phyloP scores from a whole-genome alignment of 2,113 vertebrate genomes.

The Rhinoderma darwinii region DNA sequence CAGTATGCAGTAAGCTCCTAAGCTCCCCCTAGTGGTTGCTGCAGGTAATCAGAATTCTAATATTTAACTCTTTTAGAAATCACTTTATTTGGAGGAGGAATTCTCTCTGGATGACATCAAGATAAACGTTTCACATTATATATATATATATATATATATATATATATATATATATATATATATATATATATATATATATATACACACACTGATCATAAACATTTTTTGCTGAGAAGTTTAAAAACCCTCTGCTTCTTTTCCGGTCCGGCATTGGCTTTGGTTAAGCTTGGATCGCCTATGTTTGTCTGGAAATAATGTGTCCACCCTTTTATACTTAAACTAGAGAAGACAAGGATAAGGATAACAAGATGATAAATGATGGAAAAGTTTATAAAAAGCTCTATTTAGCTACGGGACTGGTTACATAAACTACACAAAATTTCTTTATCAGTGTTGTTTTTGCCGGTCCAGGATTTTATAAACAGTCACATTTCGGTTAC shows the following conservation, averaged over 20 bases:
- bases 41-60: no score
- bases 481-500: neutral
- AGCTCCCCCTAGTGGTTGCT: no score
- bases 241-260: neutral
- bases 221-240: no score
- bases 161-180: no score
- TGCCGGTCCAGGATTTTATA: neutral
- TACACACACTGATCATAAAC: no score
- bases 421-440: conserved; percentile 6
- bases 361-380: neutral
- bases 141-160: no score
- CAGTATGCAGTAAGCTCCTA: no score
- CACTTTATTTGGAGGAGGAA: no score
- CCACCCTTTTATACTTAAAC: neutral
- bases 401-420: neutral
- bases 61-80: no score
- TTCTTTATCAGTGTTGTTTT: neutral
- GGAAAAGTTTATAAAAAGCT: neutral
- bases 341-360: neutral
- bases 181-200: no score
- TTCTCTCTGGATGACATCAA: no score
- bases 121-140: no score
- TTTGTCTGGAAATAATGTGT: neutral
- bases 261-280: neutral
- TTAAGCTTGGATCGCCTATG: neutral